phyloP scores from a whole-genome alignment of 2,888 invertebrate genomes.

The Troilus luridus region DNA sequence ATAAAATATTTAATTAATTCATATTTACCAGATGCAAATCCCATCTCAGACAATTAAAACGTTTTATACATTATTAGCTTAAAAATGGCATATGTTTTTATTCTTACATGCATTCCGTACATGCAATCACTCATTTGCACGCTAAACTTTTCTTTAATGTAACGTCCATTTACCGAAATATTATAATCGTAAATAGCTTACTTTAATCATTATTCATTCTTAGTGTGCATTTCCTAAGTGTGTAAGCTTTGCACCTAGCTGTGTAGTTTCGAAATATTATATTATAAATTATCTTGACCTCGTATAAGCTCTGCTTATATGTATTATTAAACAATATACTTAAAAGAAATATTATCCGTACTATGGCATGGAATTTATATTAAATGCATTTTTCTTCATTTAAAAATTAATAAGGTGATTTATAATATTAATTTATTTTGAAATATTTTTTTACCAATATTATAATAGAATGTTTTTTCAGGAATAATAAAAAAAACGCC shows the following conservation, averaged over 20 bases:
- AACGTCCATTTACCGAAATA: neutral
- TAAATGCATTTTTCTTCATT: too few relatives aligned
- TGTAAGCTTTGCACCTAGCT: neutral
- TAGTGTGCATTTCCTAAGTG: neutral
- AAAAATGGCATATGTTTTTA: neutral
- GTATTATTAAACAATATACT: too few relatives aligned
- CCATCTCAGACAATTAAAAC: neutral
- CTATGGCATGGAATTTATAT: too few relatives aligned
- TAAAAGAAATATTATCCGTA: too few relatives aligned
- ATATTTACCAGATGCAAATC: too few relatives aligned
- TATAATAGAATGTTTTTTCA: too few relatives aligned
- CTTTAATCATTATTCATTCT: neutral
- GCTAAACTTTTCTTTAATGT: neutral
- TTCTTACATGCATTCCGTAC: neutral
- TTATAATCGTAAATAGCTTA: neutral
- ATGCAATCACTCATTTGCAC: neutral
- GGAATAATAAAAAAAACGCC: too few relatives aligned
- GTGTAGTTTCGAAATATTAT: neutral
- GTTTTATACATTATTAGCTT: neutral
- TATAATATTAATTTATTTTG: too few relatives aligned
- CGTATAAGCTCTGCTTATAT: neutral
- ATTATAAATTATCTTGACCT: neutral
- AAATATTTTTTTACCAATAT: too few relatives aligned
- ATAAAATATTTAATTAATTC: too few relatives aligned
- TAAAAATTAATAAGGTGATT: too few relatives aligned